phyloP scores from a whole-genome alignment of 2,113 vertebrate species.

The Cairina moschata region DNA sequence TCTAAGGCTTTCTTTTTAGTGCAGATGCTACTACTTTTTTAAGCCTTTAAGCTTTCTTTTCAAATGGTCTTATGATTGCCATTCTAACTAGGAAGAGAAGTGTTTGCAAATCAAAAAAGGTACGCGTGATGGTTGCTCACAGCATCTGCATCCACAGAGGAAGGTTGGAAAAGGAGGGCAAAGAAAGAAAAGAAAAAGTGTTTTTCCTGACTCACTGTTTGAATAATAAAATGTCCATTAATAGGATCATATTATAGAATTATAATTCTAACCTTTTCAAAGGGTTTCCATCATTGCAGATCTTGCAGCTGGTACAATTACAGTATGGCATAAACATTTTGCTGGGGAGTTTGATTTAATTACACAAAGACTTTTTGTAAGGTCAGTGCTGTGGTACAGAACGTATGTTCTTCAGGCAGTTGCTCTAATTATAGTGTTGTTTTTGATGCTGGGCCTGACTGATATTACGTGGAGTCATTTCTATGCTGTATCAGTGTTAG shows the following conservation, averaged over 20 bases:
- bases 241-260: slow-evolving; percentile 19
- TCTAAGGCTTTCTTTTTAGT: slow-evolving; percentile 1
- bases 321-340: slow-evolving; percentile 34
- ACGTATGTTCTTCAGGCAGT: neutral
- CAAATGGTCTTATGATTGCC: slow-evolving; percentile 13
- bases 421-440: neutral
- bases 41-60: slow-evolving; percentile 48
- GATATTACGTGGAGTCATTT: neutral
- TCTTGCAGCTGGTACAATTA: slow-evolving; percentile 50
- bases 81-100: neutral
- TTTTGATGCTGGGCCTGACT: neutral
- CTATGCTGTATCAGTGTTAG: neutral
- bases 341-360: slow-evolving; percentile 41
- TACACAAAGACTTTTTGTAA: slow-evolving; percentile 19
- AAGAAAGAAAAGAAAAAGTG: neutral
- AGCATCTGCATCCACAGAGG: neutral
- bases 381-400: slow-evolving; percentile 14
- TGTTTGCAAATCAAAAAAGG: neutral
- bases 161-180: neutral
- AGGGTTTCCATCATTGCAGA: slow-evolving; percentile 14
- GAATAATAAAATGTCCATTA: slow-evolving; percentile 31
- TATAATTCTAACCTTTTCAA: slow-evolving; percentile 52
- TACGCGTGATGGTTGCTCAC: neutral
- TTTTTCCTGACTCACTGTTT: neutral
- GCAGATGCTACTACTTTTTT: neutral